phyloP scores from a whole-genome alignment of 2,113 vertebrate species.

The Pleuronectes platessa region DNA sequence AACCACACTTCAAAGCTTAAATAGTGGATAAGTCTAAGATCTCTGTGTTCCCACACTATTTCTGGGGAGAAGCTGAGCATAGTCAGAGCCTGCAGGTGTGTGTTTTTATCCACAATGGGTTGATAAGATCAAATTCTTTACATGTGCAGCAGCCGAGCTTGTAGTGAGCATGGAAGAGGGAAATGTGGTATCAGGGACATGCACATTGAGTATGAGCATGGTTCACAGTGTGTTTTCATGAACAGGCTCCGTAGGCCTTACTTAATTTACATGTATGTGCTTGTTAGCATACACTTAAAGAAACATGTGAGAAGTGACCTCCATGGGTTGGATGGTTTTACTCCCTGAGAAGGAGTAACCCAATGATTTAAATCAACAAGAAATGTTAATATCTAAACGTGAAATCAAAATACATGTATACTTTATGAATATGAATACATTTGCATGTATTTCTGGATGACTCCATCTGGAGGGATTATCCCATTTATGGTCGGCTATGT shows the following conservation, averaged over 20 bases:
- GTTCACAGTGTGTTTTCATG: not conserved
- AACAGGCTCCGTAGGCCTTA: not conserved
- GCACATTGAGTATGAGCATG: not conserved
- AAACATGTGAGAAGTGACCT: not conserved
- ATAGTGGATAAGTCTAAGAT: too few relatives aligned
- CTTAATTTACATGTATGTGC: not conserved
- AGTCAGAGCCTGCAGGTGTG: too few relatives aligned
- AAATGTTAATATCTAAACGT: conserved; percentile 15
- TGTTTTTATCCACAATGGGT: too few relatives aligned
- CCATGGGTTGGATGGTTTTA: not conserved
- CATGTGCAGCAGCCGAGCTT: conserved; percentile 1
- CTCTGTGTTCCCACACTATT: too few relatives aligned
- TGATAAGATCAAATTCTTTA: too few relatives aligned
- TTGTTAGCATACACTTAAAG: conserved; percentile 3
- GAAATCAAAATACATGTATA: not conserved
- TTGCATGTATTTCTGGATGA: not conserved
- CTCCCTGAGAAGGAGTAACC: not conserved
- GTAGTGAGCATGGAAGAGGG: not conserved
- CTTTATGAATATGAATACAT: conserved; percentile 26
- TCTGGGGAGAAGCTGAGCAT: too few relatives aligned
- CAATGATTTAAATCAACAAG: not conserved
- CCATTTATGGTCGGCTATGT: not conserved
- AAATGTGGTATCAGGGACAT: not conserved
- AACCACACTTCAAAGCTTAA: too few relatives aligned
- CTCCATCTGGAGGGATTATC: not conserved